These are phyloP conservation scores for Caenorhabditis parvicauda DNA, from an alignment of 2,888 invertebrate species.

Conservation along the genomic window DNA sequence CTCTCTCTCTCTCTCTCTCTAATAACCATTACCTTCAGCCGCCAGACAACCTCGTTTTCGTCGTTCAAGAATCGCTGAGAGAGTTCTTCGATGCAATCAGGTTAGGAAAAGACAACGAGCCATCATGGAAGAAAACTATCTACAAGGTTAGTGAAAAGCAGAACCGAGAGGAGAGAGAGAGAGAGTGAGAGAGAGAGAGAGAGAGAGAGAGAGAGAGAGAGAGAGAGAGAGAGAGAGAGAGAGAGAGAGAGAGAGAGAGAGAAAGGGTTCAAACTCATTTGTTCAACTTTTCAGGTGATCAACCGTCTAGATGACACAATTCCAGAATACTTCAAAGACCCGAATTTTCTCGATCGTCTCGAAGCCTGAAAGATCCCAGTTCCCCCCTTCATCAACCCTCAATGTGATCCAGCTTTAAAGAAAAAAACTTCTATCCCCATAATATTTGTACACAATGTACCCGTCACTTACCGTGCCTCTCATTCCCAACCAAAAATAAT, in stretches of 20 bases:
- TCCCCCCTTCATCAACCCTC: too few relatives aligned
- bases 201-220: conserved; percentile 1
- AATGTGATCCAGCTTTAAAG: too few relatives aligned
- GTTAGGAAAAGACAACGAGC: conserved; percentile 92
- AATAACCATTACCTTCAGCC: conserved; percentile 72
- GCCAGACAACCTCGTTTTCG: conserved; percentile 91
- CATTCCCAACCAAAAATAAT: too few relatives aligned
- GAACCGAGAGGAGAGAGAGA: neutral
- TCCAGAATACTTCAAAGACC: conserved; percentile 98
- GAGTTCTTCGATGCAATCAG: conserved; percentile 99
- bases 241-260: neutral
- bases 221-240: neutral
- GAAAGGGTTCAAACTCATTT: neutral
- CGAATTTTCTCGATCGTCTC: conserved; percentile 97
- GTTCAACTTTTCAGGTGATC: conserved; percentile 72
- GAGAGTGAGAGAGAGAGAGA: conserved; percentile 12
- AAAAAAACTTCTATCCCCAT: too few relatives aligned
- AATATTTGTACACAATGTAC: too few relatives aligned
- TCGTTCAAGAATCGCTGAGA: conserved; percentile 92
- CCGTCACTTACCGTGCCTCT: too few relatives aligned
- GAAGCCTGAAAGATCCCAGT: conserved; percentile 67
- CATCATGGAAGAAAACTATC: conserved; percentile 99
- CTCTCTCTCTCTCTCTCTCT: too few relatives aligned
- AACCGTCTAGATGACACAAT: conserved; percentile 97
- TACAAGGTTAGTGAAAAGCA: conserved; percentile 73